Percentiles rank a stretch among this genome's conserved stretches.
Evolutionary conservation across 2,888 invertebrate species (phyloP).

Genomic region (Anoncus sp.): DNA sequence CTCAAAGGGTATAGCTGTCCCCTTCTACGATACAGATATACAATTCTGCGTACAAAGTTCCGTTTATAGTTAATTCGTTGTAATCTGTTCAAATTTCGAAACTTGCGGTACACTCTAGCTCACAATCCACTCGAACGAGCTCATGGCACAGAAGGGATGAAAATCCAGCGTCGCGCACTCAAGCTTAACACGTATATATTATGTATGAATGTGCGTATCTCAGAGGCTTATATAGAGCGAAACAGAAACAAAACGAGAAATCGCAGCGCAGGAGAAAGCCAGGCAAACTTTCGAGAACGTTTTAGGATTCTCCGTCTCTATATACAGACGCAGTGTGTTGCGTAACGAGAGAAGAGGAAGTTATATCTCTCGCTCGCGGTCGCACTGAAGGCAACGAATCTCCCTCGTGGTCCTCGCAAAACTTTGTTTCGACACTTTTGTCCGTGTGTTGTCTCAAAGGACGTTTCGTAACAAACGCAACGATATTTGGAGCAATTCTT

Average conservation of each 20-base stretch:
- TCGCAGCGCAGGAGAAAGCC: constrained; percentile 33
- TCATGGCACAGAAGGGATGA: constrained; percentile 8
- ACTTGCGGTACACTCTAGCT: constrained; percentile 70
- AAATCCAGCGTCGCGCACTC: constrained; percentile 4
- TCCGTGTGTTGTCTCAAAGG: constrained; percentile 34
- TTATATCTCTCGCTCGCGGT: constrained; percentile 17
- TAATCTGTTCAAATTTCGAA: constrained; percentile 77
- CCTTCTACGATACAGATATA: constrained; percentile 5
- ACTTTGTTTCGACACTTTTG: constrained; percentile 51
- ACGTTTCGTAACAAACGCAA: constrained; percentile 35
- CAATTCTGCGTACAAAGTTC: constrained; percentile 66
- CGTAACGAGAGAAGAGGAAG: constrained; percentile 20
- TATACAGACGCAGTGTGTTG: constrained; percentile 30
- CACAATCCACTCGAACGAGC: constrained; percentile 13
- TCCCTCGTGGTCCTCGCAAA: constrained; percentile 31
- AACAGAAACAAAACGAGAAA: constrained; percentile 37
- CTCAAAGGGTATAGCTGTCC: constrained; percentile 1
- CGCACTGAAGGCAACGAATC: constrained; percentile 21
- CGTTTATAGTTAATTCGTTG: constrained; percentile 72
- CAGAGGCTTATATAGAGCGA: constrained; percentile 30
- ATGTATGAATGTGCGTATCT: constrained; percentile 19
- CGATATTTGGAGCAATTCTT: constrained; percentile 19
- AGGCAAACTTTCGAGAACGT: constrained; percentile 44
- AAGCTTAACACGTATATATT: constrained; percentile 47
- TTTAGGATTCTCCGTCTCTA: constrained; percentile 24